Percentiles rank a stretch among this genome's conserved stretches.
phyloP scores from a whole-genome alignment of 2,797 vertebrate genomes.

The Takifugu rubripes region DNA sequence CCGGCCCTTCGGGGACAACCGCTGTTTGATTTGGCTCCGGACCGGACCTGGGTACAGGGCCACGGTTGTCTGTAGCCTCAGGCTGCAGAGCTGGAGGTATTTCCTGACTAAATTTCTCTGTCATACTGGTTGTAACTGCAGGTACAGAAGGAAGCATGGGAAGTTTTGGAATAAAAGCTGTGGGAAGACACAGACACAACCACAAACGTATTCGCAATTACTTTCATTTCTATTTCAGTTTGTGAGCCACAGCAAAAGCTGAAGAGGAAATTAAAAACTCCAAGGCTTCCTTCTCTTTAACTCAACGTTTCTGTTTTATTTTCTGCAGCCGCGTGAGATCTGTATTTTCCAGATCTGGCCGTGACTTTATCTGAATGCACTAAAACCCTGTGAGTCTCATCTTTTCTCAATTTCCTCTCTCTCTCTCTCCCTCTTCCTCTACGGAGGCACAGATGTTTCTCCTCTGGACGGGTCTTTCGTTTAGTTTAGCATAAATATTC shows the following conservation, averaged over 20 bases:
- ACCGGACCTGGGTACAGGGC: constrained; percentile 80
- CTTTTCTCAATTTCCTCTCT: constrained; percentile 55
- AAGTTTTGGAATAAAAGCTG: constrained; percentile 22
- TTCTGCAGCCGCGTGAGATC: constrained; percentile 17
- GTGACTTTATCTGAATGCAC: constrained; percentile 40
- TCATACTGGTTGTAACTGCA: constrained; percentile 61
- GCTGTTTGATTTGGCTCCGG: constrained; percentile 92
- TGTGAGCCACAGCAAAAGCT: constrained; percentile 18
- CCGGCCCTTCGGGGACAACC: constrained; percentile 84
- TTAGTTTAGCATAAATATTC: constrained; percentile 57
- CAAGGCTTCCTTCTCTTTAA: constrained; percentile 27
- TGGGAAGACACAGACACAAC: constrained; percentile 31
- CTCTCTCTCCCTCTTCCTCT: constrained; percentile 19
- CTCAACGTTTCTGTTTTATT: constrained; percentile 24
- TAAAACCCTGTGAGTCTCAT: constrained; percentile 43
- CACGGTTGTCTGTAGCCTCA: constrained; percentile 83
- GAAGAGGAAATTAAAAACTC: constrained; percentile 57
- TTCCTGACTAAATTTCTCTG: constrained; percentile 84
- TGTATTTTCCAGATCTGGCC: constrained; percentile 19
- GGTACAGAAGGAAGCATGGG: constrained; percentile 30
- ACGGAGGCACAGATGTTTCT: constrained; percentile 57
- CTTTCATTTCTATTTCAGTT: constrained; percentile 27
- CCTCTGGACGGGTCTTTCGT: constrained; percentile 27
- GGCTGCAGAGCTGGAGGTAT: constrained; percentile 85
- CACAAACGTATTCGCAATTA: constrained; percentile 14